Percentiles rank a stretch among this genome's conserved stretches.
These are phyloP conservation scores for Lycodopsis pacificus DNA, from an alignment of 2,797 vertebrate species.

Conservation along the genomic window DNA sequence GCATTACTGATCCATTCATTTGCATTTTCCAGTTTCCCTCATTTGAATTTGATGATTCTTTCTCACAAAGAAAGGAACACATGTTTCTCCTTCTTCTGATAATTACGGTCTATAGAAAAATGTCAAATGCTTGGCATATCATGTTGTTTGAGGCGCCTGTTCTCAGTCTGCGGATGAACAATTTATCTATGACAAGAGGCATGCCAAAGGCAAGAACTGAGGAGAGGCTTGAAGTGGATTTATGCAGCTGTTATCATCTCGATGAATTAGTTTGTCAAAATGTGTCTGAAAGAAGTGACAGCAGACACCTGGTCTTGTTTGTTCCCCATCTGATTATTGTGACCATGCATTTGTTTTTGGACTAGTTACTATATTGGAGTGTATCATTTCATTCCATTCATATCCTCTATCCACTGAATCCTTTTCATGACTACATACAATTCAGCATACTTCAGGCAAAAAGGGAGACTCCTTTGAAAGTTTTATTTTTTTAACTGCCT, in stretches of 20 bases:
- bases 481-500: background rate
- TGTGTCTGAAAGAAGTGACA: conserved; percentile 45
- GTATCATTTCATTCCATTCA: background rate
- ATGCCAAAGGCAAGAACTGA: conserved; percentile 41
- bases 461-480: background rate
- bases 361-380: background rate
- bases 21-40: conserved; percentile 5
- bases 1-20: conserved; percentile 12
- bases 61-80: conserved; percentile 27
- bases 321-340: conserved; percentile 16
- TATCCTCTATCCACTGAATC: background rate
- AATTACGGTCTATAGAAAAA: conserved; percentile 54
- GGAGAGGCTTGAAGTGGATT: conserved; percentile 29
- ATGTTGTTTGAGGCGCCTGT: conserved; percentile 47
- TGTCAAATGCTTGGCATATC: conserved; percentile 48
- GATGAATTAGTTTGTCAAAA: conserved; percentile 54
- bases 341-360: background rate
- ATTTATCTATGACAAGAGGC: conserved; percentile 53
- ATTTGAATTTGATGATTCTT: conserved; percentile 35
- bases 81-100: conserved; percentile 33
- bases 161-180: conserved; percentile 50
- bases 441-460: conserved; percentile 1
- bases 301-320: conserved; percentile 47
- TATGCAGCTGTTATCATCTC: conserved; percentile 57
- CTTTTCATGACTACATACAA: background rate